Conservation (phyloP, 2,797 vertebrate species). For the Alfaro cultratus region DNA sequence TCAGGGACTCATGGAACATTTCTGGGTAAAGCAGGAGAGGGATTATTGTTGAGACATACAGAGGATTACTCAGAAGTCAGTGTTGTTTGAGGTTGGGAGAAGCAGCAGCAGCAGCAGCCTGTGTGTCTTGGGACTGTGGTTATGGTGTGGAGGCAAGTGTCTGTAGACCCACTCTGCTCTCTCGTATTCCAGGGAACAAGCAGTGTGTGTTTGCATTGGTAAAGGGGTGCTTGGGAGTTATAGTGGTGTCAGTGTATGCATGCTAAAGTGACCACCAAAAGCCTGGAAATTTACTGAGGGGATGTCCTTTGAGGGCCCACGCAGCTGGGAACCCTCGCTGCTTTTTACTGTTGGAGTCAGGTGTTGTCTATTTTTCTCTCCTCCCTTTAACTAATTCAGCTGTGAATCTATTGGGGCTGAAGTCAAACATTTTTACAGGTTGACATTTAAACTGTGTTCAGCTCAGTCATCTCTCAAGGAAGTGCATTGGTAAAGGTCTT, state of each 20-base stretch:
- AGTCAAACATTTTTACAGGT: constrained; percentile 61
- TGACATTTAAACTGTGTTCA: constrained; percentile 59
- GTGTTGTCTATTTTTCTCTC: constrained; percentile 64
- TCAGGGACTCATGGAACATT: constrained; percentile 40
- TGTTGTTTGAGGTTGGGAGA: constrained; percentile 29
- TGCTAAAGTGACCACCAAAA: constrained; percentile 74
- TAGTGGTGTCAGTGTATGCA: constrained; percentile 64
- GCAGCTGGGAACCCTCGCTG: constrained; percentile 35
- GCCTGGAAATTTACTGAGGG: constrained; percentile 85
- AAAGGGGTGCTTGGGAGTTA: constrained; percentile 56
- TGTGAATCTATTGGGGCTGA: constrained; percentile 67
- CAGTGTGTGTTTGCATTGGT: constrained; percentile 59
- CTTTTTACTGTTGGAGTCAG: constrained; percentile 48
- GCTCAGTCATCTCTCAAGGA: constrained; percentile 49
- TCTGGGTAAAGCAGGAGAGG: constrained; percentile 26
- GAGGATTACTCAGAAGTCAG: constrained; percentile 40
- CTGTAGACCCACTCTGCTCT: constrained; percentile 55
- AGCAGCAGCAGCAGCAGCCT: constrained; percentile 41
- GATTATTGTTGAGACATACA: constrained; percentile 47
- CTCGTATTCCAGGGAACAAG: constrained; percentile 68
- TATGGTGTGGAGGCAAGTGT: constrained; percentile 56
- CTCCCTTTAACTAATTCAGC: constrained; percentile 67
- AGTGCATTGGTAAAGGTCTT: constrained; percentile 28
- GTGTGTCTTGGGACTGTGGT: constrained; percentile 57
- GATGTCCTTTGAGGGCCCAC: constrained; percentile 50